These are phyloP conservation scores for Contarinia nasturtii DNA, from an alignment of 1,140 invertebrate species.

Conservation along the genomic window DNA sequence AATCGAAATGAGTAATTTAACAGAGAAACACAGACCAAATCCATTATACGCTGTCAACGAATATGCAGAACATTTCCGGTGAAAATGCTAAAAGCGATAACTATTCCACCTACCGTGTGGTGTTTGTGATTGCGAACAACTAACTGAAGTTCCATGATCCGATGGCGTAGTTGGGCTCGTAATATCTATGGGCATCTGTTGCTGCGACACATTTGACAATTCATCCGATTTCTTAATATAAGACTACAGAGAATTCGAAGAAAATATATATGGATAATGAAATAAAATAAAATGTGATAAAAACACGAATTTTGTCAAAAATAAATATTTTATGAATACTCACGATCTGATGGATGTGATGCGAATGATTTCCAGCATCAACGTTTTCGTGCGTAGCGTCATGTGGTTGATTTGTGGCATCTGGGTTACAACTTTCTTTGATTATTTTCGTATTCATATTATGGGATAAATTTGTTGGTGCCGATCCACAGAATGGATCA, in stretches of 20 bases:
- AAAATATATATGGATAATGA: too few species aligned
- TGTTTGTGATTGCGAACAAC: slow-evolving; percentile 13
- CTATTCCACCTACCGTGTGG: slow-evolving; percentile 17
- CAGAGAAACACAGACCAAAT: too few species aligned
- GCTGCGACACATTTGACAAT: slow-evolving; percentile 8
- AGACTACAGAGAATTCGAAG: too few species aligned
- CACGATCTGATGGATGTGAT: slow-evolving; percentile 23
- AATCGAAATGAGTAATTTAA: too few species aligned
- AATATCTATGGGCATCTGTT: slow-evolving; percentile 22
- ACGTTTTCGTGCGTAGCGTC: slow-evolving; percentile 15
- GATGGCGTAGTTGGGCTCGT: slow-evolving; percentile 22
- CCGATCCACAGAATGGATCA: slow-evolving; percentile 17
- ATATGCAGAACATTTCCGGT: too few species aligned
- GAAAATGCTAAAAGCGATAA: not conserved
- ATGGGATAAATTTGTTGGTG: slow-evolving; percentile 2
- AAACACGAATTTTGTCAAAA: not conserved
- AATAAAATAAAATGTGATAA: too few species aligned
- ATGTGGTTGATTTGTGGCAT: slow-evolving; percentile 14
- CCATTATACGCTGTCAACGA: too few species aligned
- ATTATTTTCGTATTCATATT: slow-evolving; percentile 14
- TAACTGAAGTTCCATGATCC: slow-evolving; percentile 18
- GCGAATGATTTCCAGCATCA: slow-evolving; percentile 18
- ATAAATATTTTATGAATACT: slow-evolving; percentile 1
- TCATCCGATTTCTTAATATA: not conserved
- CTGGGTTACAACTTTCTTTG: slow-evolving; percentile 19